Conservation (phyloP, 2,113 vertebrate species). For the Burhinus oedicnemus region DNA sequence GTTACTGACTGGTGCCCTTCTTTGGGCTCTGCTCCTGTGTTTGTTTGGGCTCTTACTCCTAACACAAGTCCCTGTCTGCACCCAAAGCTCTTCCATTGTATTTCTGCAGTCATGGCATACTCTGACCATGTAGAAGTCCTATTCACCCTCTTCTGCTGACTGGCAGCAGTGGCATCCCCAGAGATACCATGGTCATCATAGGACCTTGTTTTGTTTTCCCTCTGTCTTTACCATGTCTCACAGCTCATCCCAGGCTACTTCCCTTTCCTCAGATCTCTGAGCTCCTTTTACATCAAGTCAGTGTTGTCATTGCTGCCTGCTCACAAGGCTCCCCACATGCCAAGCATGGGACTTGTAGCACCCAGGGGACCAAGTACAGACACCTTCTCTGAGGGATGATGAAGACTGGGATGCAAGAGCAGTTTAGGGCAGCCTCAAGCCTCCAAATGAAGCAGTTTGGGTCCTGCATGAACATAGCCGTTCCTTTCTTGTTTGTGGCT, state of each 20-base stretch:
- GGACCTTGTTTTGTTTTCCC: neutral
- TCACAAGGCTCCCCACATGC: accelerated
- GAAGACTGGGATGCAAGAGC: neutral
- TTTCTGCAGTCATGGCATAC: neutral
- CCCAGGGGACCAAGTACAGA: neutral
- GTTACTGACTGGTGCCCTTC: neutral
- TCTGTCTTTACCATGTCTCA: neutral
- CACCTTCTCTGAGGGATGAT: neutral
- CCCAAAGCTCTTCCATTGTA: neutral
- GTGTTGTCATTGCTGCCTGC: neutral
- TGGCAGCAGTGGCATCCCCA: neutral
- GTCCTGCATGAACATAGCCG: neutral
- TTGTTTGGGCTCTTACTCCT: neutral
- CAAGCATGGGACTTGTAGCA: neutral
- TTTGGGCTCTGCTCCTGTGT: neutral
- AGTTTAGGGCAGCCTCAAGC: neutral
- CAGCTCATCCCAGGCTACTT: neutral
- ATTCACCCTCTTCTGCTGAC: neutral
- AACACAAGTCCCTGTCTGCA: accelerated
- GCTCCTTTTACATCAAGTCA: neutral
- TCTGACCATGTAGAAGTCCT: neutral
- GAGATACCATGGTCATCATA: neutral
- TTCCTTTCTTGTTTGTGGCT: neutral
- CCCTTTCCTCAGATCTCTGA: neutral
- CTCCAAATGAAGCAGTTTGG: neutral